Percentiles rank a stretch among this genome's conserved stretches.
Conservation (phyloP, 1,140 invertebrate species). For the Varroa destructor region DNA sequence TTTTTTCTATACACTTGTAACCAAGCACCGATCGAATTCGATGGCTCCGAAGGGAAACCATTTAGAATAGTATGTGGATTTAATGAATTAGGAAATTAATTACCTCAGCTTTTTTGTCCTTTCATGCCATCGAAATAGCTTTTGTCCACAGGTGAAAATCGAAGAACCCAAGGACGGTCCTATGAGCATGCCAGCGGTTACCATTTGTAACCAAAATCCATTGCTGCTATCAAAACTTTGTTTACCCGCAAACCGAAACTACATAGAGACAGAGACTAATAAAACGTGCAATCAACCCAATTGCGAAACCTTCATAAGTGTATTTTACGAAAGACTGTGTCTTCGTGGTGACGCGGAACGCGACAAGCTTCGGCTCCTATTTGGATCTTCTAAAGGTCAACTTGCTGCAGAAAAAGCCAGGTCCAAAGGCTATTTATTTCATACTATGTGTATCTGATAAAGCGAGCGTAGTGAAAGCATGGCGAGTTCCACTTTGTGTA, state of each 20-base stretch:
- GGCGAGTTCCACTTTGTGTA: no score
- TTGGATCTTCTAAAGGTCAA: background rate
- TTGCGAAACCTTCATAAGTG: slow-evolving; percentile 7
- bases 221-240: background rate
- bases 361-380: background rate
- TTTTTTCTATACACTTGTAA: no score
- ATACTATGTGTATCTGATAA: no score
- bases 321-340: background rate
- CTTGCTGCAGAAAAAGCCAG: background rate
- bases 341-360: background rate
- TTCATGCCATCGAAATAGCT: no score
- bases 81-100: no score
- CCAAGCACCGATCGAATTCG: no score
- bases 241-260: background rate
- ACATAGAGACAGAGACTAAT: slow-evolving; percentile 3
- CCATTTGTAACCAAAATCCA: slow-evolving; percentile 16
- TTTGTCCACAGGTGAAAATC: background rate
- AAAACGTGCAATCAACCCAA: slow-evolving; percentile 3
- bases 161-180: background rate
- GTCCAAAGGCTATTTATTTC: background rate
- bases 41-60: no score
- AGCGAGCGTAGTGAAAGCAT: no score
- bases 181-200: slow-evolving; percentile 10
- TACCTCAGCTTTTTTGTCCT: no score
- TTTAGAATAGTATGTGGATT: no score